Conservation (phyloP, 2,888 invertebrate species). For the Ormyrus labotus region DNA sequence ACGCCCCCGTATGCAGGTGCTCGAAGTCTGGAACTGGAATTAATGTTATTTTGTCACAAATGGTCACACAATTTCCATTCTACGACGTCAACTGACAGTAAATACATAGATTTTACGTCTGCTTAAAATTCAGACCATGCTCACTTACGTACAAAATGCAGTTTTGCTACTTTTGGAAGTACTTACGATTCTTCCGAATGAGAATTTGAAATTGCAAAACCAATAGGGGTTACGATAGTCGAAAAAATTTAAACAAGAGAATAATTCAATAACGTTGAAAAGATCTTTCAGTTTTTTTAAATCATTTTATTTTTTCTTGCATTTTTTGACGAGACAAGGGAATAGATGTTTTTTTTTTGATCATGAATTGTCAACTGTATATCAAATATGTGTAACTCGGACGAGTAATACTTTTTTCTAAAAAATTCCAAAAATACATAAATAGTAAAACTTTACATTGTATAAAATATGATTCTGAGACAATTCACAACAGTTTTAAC, state of each 20-base stretch:
- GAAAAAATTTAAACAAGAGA: neutral
- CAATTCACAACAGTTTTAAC: constrained; percentile 55
- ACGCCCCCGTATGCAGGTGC: constrained; percentile 14
- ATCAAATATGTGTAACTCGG: constrained; percentile 44
- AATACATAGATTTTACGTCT: neutral
- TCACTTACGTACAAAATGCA: neutral
- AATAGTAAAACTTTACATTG: constrained; percentile 47
- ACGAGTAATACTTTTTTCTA: constrained; percentile 39
- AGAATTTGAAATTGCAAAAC: constrained; percentile 5
- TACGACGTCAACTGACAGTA: constrained; percentile 1
- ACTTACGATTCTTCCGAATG: constrained; percentile 27
- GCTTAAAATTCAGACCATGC: constrained; percentile 18
- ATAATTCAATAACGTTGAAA: constrained; percentile 9
- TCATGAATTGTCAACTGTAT: constrained; percentile 54
- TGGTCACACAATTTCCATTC: constrained; percentile 17
- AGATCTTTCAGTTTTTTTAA: constrained; percentile 41
- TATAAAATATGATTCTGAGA: constrained; percentile 53
- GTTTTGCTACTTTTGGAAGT: constrained; percentile 1
- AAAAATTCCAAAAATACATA: constrained; percentile 53
- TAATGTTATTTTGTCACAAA: constrained; percentile 16
- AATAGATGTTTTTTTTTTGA: constrained; percentile 47
- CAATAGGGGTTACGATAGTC: neutral
- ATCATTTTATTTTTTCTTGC: constrained; percentile 54
- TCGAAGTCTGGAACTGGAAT: neutral
- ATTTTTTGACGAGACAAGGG: constrained; percentile 55